Percentiles rank a stretch among this genome's conserved stretches.
phyloP scores from a whole-genome alignment of 2,113 vertebrate species.

The Bombycilla garrulus region DNA sequence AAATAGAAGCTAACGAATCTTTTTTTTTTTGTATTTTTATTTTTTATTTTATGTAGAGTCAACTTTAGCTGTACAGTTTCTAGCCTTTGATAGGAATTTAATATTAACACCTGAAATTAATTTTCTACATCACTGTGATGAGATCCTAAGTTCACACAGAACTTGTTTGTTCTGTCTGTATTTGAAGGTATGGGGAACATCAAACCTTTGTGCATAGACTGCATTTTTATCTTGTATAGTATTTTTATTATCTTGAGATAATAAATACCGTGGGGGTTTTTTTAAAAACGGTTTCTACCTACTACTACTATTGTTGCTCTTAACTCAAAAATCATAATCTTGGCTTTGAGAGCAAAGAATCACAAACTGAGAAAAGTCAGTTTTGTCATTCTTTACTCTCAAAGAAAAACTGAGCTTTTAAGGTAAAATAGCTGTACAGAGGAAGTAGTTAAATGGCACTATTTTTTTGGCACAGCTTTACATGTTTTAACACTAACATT shows the following conservation, averaged over 20 bases:
- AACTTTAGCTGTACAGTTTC: neutral
- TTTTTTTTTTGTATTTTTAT: neutral
- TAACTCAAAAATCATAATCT: neutral
- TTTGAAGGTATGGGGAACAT: neutral
- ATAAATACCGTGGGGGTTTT: slow-evolving; percentile 24
- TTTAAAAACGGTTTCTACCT: neutral
- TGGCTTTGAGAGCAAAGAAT: neutral
- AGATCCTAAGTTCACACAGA: neutral
- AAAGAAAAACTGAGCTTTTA: neutral
- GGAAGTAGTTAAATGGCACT: neutral
- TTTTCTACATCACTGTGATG: neutral
- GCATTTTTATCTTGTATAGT: neutral
- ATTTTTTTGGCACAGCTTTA: neutral
- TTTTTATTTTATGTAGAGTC: neutral
- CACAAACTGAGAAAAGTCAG: neutral
- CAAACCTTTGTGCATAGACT: neutral
- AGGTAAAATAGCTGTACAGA: neutral
- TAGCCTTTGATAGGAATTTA: neutral
- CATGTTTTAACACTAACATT: neutral
- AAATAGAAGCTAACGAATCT: neutral
- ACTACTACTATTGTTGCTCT: neutral
- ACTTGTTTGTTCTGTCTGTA: neutral
- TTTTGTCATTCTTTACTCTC: neutral
- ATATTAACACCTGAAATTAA: neutral
- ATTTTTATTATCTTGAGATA: neutral